phyloP scores from a whole-genome alignment of 2,113 vertebrate genomes.

The Hirundichthys speculiger region DNA sequence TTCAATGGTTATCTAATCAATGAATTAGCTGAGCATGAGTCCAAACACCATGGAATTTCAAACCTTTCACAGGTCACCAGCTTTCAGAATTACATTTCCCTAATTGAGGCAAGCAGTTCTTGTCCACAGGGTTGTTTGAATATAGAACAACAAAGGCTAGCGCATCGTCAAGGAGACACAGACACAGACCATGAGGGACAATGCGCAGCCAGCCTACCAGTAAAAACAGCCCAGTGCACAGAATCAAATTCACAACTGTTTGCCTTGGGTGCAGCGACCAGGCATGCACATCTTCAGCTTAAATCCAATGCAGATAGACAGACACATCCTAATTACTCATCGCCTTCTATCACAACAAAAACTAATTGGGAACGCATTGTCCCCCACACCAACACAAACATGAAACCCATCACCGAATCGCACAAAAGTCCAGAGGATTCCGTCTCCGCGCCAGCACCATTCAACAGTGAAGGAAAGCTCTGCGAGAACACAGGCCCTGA shows the following conservation, averaged over 20 bases:
- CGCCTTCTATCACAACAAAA: constrained; percentile 14
- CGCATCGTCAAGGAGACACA: constrained; percentile 48
- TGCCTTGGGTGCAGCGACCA: constrained; percentile 30
- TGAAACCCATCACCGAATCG: constrained; percentile 2
- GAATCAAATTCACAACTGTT: constrained; percentile 45
- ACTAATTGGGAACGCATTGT: constrained; percentile 20
- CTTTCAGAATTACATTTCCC: constrained; percentile 55
- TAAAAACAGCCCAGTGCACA: constrained; percentile 27
- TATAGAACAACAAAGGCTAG: constrained; percentile 54
- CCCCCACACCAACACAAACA: constrained; percentile 17
- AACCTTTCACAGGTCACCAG: constrained; percentile 53
- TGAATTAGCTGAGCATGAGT: constrained; percentile 33
- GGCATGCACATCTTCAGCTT: constrained; percentile 37
- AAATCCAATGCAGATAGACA: constrained; percentile 40
- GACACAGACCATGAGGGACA: constrained; percentile 35
- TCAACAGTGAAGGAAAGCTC: constrained; percentile 16
- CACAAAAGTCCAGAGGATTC: constrained; percentile 21
- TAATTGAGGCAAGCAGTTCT: constrained; percentile 62
- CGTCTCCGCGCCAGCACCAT: neutral
- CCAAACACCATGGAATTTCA: constrained; percentile 39
- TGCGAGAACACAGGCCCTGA: constrained; percentile 4
- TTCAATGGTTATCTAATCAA: constrained; percentile 36
- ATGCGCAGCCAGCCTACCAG: constrained; percentile 31
- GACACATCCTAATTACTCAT: constrained; percentile 18
- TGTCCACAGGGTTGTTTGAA: constrained; percentile 53